Base-by-base conservation (phyloP, 2,113 vertebrate genomes). In the Turnix velox region DNA sequence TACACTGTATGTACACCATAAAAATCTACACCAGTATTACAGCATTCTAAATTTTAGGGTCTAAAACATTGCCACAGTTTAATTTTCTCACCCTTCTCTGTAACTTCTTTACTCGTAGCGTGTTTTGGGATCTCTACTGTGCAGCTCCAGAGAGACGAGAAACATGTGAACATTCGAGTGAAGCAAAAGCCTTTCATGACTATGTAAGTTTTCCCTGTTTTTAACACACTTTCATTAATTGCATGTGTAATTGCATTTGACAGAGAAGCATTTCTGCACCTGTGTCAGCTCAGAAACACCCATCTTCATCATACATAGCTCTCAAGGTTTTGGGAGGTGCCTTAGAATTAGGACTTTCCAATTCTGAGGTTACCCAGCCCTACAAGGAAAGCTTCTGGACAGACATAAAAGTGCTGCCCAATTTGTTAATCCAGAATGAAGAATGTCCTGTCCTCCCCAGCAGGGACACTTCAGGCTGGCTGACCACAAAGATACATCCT, bases 111-210 rank as follows among this genome's bases (percentile, higher is more conserved):
- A 43, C 86, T 98, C 97, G 68, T 96, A 98, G 98, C 86, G 98
- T 98, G 20, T 98, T 98, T 97, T 98, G 98, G 98, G 98, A 98
- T 97, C 98, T 98, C 78, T 98, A 98, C 96, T 98, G 98, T 96
- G 98, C 98, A 84, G 98, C 98, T 93, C 98, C 98, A 81, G 98
- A 98, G 95, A 98, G 98, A 97, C 96, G 98, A 92, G 98, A 98
- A 98, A 98, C 98, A 28, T 98, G 98, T 97, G 98, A 98, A 89
- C 98, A 98, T 95, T 98, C 98, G 37, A 98, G 98, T 75, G 98
- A 98, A 97, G 98, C 98, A 87, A 98, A 98, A 96, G 98, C 98
- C 87, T 98, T 98, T 96, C 98, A 98, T 90, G 98, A 98, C 94
- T 98, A 98, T 6, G 98, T 98, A 97, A 98, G 98, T 98, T 92